Evolutionary conservation across 1,140 invertebrate species (phyloP).

Genomic region (Alviniconcha marisindica): DNA sequence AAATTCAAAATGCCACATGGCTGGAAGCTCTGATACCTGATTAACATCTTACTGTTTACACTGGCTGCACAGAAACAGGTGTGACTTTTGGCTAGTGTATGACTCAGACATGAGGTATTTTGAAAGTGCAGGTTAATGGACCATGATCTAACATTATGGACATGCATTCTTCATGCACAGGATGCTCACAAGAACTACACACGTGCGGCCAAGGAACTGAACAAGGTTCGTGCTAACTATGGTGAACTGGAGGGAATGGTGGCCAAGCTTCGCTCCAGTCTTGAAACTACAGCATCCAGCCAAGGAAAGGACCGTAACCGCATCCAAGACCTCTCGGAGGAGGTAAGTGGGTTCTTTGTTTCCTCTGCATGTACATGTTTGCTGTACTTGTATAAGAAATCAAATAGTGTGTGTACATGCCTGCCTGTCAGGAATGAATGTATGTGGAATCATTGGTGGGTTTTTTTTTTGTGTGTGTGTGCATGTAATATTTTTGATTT

Average conservation of each 20-base stretch:
- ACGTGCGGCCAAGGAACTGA: slow-evolving; percentile 67
- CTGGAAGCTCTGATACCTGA: no score
- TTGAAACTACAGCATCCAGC: slow-evolving; percentile 59
- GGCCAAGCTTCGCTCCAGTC: slow-evolving; percentile 61
- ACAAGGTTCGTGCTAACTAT: slow-evolving; percentile 63
- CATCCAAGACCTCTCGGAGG: slow-evolving; percentile 67
- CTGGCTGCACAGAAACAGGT: no score
- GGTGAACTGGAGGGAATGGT: slow-evolving; percentile 65
- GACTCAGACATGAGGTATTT: no score
- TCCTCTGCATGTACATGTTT: not conserved
- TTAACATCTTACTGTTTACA: no score
- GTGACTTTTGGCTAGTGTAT: no score
- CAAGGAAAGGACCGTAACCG: slow-evolving; percentile 65
- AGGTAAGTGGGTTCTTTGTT: slow-evolving; percentile 56
- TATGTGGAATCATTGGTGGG: not conserved
- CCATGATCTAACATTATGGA: no score
- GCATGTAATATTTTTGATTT: not conserved
- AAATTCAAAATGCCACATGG: no score
- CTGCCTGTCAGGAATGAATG: no score
- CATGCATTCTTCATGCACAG: slow-evolving; percentile 40
- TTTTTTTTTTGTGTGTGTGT: not conserved
- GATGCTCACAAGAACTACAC: slow-evolving; percentile 71
- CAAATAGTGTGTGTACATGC: no score
- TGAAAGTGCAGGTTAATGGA: no score
- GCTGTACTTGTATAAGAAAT: not conserved